Percentiles rank a stretch among this genome's conserved stretches.
Conservation (phyloP, 2,888 invertebrate species). For the Sinhomidia bicolor region DNA sequence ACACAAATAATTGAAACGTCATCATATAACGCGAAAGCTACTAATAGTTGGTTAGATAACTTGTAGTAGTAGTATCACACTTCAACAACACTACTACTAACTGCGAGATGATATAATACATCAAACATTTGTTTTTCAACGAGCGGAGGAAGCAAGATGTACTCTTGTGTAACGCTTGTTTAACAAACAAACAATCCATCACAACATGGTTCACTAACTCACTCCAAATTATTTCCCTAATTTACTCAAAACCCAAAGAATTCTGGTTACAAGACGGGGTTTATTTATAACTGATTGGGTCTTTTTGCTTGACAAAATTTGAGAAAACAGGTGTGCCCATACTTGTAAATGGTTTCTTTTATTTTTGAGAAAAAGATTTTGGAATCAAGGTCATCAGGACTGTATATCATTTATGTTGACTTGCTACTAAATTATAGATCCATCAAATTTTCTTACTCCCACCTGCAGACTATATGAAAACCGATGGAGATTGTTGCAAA, state of each 20-base stretch:
- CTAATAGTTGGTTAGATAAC: not conserved
- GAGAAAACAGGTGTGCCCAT: not conserved
- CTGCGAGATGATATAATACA: not conserved
- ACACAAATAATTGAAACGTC: slow-evolving; percentile 43
- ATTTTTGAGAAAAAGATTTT: too few relatives aligned
- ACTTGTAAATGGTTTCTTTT: too few relatives aligned
- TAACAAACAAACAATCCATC: slow-evolving; percentile 66
- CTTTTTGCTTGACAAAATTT: not conserved
- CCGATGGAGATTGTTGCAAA: too few relatives aligned
- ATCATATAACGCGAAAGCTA: not conserved
- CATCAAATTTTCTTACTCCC: too few relatives aligned
- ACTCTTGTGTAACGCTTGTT: slow-evolving; percentile 42
- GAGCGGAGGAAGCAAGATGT: not conserved
- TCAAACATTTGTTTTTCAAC: slow-evolving; percentile 43
- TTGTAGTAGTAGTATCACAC: not conserved
- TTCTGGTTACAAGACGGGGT: too few relatives aligned
- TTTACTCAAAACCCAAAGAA: slow-evolving; percentile 19
- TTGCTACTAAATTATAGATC: too few relatives aligned
- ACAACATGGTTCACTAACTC: slow-evolving; percentile 46
- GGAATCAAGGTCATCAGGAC: too few relatives aligned
- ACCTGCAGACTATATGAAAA: too few relatives aligned
- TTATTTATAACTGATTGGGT: not conserved
- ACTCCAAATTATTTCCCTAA: slow-evolving; percentile 58
- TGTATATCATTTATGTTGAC: not conserved
- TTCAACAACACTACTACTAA: not conserved